Evolutionary conservation across 2,113 vertebrate genomes (phyloP), one percentile per base, ranked within the genome.

Genomic region (Scortum barcoo): DNA sequence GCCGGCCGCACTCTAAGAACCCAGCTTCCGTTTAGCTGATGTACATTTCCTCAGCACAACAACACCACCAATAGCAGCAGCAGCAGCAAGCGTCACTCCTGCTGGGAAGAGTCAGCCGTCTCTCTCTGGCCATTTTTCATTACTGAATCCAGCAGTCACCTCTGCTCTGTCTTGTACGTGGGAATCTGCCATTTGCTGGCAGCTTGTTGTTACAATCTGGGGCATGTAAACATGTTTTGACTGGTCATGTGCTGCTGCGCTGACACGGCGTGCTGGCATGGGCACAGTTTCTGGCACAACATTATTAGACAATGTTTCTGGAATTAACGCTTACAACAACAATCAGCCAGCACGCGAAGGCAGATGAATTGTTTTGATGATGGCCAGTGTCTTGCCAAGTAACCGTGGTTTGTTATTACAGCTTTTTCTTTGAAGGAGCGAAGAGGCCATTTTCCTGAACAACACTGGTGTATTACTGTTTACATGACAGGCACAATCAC

Each of bases 161-260:
- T 80, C 74, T 76, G 79, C 13, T 67, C 68, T 65, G 69, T 28
- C 30, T 38, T 30, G 61, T 24, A 14, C 46, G 36, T 81, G 84
- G 65, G 71, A 44, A 62, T 61, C 28, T 72, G 72, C 74, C 61
- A 82, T 40, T 69, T 81, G 68, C 68, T n/a, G 65, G 61, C 73
- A 19, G 76, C 77, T 79, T 88, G 76, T 76, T 86, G 74, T 73
- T 76, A 68, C 22, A 12, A 88, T 81, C 60, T 20, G 56, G 30
- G 53, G 24, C 68, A 28, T 38, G 70, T 80, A 77, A 88, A 86
- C 68, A 67, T 91, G 85, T 83, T 89, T 80, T 86, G 71, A 88
- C 72, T 72, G 81, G 57, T 82, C 76, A 67, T 56, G 80, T 75
- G 75, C 77, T 44, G 60, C 82, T 36, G 82, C 68, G 28, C 76